Conservation (phyloP, 2,797 vertebrate genomes). For the Heterohyrax brucei region DNA sequence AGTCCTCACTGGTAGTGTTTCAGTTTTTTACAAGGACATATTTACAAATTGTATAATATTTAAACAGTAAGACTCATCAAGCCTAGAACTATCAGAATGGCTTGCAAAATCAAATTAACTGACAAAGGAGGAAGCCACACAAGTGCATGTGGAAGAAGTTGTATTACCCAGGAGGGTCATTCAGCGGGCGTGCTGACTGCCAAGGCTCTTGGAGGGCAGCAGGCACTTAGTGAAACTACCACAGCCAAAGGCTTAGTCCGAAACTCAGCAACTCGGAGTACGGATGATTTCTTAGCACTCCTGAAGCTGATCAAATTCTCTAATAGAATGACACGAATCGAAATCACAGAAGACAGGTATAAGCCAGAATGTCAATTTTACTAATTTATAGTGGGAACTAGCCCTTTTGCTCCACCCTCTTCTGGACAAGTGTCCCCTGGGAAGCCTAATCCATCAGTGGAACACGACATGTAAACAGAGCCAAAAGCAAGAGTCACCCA, state of each 20-base stretch:
- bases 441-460: background rate
- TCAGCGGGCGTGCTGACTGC: background rate
- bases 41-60: background rate
- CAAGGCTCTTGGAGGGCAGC: slow-evolving; percentile 1
- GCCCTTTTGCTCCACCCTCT: background rate
- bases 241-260: background rate
- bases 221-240: slow-evolving; percentile 6
- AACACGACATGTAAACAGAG: background rate
- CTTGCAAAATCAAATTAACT: slow-evolving; percentile 22
- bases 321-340: slow-evolving; percentile 6
- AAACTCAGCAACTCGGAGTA: slow-evolving; percentile 26
- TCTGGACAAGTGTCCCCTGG: background rate
- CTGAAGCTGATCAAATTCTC: slow-evolving; percentile 25
- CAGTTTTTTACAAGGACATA: slow-evolving; percentile 31
- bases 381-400: background rate
- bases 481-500: background rate
- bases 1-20: background rate
- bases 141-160: background rate
- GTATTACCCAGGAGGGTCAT: background rate
- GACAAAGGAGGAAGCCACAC: background rate
- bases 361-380: slow-evolving; percentile 11
- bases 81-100: slow-evolving; percentile 16
- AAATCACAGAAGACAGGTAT: background rate
- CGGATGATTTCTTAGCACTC: slow-evolving; percentile 49
- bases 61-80: slow-evolving; percentile 9